phyloP scores from a whole-genome alignment of 2,113 vertebrate genomes.

The Amphilophus citrinellus region DNA sequence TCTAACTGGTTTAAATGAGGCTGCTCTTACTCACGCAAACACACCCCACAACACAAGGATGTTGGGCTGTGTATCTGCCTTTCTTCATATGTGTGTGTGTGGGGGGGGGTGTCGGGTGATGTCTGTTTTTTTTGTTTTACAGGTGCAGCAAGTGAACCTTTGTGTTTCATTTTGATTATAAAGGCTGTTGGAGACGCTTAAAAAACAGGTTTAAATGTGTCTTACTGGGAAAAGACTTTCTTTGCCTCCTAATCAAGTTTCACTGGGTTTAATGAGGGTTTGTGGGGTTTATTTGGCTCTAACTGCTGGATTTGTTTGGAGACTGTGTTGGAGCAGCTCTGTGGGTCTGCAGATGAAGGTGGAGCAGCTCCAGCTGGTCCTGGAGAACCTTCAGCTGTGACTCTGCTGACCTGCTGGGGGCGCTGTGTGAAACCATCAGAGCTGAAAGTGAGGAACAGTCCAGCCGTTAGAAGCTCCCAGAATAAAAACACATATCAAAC shows the following conservation, averaged over 20 bases:
- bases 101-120: no score
- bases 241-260: neutral
- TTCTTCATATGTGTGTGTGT: no score
- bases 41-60: no score
- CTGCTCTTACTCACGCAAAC: no score
- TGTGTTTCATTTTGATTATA: no score
- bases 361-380: conserved; percentile 46
- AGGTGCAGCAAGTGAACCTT: no score
- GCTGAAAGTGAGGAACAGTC: neutral
- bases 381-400: conserved; percentile 27
- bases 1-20: no score
- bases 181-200: no score
- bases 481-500: neutral
- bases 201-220: neutral
- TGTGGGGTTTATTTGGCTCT: fast-evolving
- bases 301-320: neutral
- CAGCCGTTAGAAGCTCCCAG: neutral
- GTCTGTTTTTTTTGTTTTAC: no score
- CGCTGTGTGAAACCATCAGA: neutral
- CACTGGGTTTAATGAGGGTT: neutral
- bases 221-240: neutral
- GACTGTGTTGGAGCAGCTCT: neutral
- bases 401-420: conserved; percentile 13
- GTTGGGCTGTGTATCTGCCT: no score
- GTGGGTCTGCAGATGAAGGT: neutral